Conservation (phyloP, 2,113 vertebrate genomes). For the Nerophis lumbriciformis region DNA sequence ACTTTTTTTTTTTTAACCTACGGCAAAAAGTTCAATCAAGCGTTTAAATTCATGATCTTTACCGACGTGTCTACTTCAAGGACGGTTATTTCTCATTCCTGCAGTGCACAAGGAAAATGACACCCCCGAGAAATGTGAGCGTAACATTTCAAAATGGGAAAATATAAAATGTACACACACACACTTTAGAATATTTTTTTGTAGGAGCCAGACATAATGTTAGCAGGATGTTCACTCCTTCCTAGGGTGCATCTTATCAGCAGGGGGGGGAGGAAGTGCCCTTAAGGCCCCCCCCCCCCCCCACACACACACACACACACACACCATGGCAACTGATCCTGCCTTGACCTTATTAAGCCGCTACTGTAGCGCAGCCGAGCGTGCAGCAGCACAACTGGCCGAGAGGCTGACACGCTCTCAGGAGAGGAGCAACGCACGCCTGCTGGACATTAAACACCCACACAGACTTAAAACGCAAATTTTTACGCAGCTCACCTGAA, state of each 20-base stretch:
- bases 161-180: slow-evolving; percentile 44
- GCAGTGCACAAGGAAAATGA: slow-evolving; percentile 17
- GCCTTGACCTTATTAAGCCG: slow-evolving; percentile 61
- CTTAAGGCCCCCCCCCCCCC: slow-evolving; percentile 26
- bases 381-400: slow-evolving; percentile 45
- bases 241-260: slow-evolving; percentile 54
- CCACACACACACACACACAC: slow-evolving; percentile 9
- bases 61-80: slow-evolving; percentile 18
- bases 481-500: slow-evolving; percentile 81
- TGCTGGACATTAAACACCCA: neutral
- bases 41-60: neutral
- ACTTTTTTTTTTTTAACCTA: too few relatives aligned
- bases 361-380: slow-evolving; percentile 54
- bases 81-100: slow-evolving; percentile 19
- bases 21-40: too few relatives aligned
- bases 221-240: neutral
- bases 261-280: slow-evolving; percentile 31
- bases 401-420: slow-evolving; percentile 41
- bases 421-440: slow-evolving; percentile 16
- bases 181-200: neutral
- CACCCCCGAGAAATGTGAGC: slow-evolving; percentile 53
- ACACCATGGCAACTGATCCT: slow-evolving; percentile 46
- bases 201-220: too few relatives aligned
- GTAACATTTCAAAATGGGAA: slow-evolving; percentile 53
- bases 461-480: neutral